Conservation (phyloP, 2,113 vertebrate genomes). For the Dromaius novaehollandiae region DNA sequence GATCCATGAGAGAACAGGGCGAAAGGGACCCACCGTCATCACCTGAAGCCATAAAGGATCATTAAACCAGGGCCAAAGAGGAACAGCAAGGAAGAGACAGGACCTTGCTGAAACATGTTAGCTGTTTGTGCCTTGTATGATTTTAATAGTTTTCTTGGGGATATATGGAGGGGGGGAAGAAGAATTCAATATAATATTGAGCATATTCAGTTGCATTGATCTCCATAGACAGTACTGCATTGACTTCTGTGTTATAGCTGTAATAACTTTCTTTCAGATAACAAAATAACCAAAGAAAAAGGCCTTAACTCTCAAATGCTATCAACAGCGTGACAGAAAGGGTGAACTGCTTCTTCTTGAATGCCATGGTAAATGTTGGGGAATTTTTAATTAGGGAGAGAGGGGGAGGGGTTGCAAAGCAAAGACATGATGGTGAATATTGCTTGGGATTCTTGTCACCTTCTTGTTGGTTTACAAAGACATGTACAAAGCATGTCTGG, state of each 20-base stretch:
- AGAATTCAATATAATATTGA: slow-evolving; percentile 26
- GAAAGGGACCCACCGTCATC: slow-evolving; percentile 93
- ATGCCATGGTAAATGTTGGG: background rate
- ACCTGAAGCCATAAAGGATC: slow-evolving; percentile 80
- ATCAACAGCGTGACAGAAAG: background rate
- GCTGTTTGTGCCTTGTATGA: slow-evolving; percentile 79
- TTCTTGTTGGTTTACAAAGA: background rate
- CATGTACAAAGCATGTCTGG: background rate
- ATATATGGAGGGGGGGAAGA: background rate
- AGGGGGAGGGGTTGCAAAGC: background rate
- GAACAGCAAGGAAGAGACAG: slow-evolving; percentile 45
- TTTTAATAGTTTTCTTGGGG: slow-evolving; percentile 55
- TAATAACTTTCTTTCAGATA: slow-evolving; percentile 35
- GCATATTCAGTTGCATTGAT: slow-evolving; percentile 47
- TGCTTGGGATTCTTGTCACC: background rate
- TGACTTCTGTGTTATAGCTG: slow-evolving; percentile 51
- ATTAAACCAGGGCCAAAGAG: slow-evolving; percentile 73
- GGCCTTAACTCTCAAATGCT: background rate
- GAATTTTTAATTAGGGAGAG: background rate
- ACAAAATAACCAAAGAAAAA: slow-evolving; percentile 14
- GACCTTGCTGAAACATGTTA: slow-evolving; percentile 53
- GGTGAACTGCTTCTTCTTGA: background rate
- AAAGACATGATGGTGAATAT: background rate
- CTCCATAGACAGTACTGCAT: slow-evolving; percentile 35
- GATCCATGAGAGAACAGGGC: slow-evolving; percentile 94